phyloP scores from a whole-genome alignment of 1,140 invertebrate species.

The Drosophila quadrilineata region DNA sequence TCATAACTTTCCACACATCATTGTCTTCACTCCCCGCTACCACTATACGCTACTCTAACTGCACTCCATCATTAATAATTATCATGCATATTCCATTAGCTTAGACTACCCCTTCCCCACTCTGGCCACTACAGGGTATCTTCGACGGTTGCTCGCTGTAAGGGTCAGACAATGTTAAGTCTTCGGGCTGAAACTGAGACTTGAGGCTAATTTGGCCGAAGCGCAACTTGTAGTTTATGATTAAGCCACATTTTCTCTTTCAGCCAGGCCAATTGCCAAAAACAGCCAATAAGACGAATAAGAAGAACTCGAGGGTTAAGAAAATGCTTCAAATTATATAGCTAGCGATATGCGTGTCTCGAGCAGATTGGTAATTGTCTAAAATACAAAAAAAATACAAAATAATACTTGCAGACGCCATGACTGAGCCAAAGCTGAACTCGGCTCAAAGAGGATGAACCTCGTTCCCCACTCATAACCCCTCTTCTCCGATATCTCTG shows the following conservation, averaged over 20 bases:
- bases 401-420: slow-evolving; percentile 29
- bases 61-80: too few relatives aligned
- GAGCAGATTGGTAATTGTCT: slow-evolving; percentile 40
- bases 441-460: not conserved
- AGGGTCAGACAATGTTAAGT: slow-evolving; percentile 26
- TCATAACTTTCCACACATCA: too few relatives aligned
- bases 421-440: not conserved
- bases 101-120: too few relatives aligned
- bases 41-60: too few relatives aligned
- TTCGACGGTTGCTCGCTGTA: slow-evolving; percentile 30
- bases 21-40: too few relatives aligned
- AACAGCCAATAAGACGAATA: slow-evolving; percentile 8
- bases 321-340: slow-evolving; percentile 40
- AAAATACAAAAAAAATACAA: too few relatives aligned
- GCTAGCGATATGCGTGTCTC: slow-evolving; percentile 32
- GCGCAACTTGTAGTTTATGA: slow-evolving; percentile 45
- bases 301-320: not conserved
- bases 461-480: too few relatives aligned
- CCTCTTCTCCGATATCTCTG: too few relatives aligned
- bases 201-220: slow-evolving; percentile 48
- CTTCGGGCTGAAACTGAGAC: slow-evolving; percentile 15
- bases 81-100: too few relatives aligned
- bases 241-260: slow-evolving; percentile 52
- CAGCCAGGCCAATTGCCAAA: slow-evolving; percentile 40
- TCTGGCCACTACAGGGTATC: not conserved